Base-by-base conservation (phyloP, 2,888 invertebrate genomes). In the Malacosoma neustria region DNA sequence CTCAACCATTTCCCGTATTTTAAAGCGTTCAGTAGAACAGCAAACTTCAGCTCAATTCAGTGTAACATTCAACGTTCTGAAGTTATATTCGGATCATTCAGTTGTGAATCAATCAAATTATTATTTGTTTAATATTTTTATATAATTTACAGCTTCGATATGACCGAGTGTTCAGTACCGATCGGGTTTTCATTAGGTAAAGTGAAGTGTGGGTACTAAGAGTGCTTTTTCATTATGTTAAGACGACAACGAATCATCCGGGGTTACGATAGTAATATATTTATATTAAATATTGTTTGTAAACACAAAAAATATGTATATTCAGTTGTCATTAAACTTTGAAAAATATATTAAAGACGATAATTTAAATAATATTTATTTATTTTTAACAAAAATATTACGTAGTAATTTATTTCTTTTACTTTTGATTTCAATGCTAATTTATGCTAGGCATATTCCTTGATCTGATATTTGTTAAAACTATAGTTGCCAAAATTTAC, bases 201-300 rank as follows among this genome's bases (percentile, higher is more conserved):
- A 38, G 38, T 33, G 11, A 12, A 35, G 13, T 29, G 29, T 29
- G 31, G 7, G 34, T n/a, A 14, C 32, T 32, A 30, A 32, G n/a
- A 7, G 39, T 31, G 33, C 30, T 30, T 14, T 22, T 11, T 32
- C 12, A 39, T 30, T 15, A 51, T 49, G 51, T 44, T 51, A 15
- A 42, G 42, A 14, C 42, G 48, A 3, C 46, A 43, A 35, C 36
- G 34, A 40, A 46, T 46, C 32, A 45, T 49, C 37, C 35, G 29
- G 30, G 32, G 36, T 14, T 38, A 36, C 34, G 15, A 29, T 13
- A 38, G 38, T 38, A 38, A 36, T 30, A 15, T 13, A 6, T 14
- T 11, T n/a, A 11, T 5, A 34, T 6, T 14, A 9, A 4, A 3
- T 14, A 30, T 30, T 30, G 30, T 32, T 36, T 30, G 4, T 31